Evolutionary conservation across 2,888 invertebrate species (phyloP).

Genomic region (Trileptium ribeirensis): DNA sequence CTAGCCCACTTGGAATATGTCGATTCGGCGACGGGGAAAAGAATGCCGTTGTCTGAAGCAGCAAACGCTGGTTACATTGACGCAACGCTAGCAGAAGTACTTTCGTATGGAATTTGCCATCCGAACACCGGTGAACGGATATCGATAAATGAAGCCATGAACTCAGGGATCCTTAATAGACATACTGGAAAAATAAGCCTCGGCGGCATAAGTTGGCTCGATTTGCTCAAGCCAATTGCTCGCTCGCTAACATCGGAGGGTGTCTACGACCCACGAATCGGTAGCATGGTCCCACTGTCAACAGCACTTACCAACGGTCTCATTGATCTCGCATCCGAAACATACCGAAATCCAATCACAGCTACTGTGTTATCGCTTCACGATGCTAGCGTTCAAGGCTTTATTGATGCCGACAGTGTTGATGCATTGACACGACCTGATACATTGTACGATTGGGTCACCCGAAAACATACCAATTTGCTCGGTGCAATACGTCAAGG

Average conservation of each 20-base stretch:
- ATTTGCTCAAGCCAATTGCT: conserved; percentile 24
- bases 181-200: conserved; percentile 74
- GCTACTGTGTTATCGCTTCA: conserved; percentile 70
- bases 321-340: conserved; percentile 66
- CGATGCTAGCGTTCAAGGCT: conserved; percentile 68
- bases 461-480: conserved; percentile 36
- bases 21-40: conserved; percentile 7
- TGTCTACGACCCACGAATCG: conserved; percentile 25
- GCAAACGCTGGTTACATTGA: conserved; percentile 22
- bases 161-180: conserved; percentile 74
- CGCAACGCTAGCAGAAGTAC: conserved; percentile 21
- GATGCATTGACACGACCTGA: conserved; percentile 42
- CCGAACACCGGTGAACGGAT: conserved; percentile 17
- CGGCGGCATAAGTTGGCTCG: conserved; percentile 60
- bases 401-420: conserved; percentile 65
- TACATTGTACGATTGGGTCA: conserved; percentile 30
- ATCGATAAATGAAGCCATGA: conserved; percentile 57
- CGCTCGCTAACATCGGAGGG: conserved; percentile 11
- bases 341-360: conserved; percentile 67
- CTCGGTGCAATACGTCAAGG: conserved; percentile 45
- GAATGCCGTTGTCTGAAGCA: not conserved
- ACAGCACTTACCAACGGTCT: conserved; percentile 69
- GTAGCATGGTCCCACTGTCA: conserved; percentile 12
- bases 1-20: not conserved
- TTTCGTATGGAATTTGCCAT: conserved; percentile 22